Base-by-base conservation (phyloP, 2,797 vertebrate genomes). In the Pygocentrus nattereri region DNA sequence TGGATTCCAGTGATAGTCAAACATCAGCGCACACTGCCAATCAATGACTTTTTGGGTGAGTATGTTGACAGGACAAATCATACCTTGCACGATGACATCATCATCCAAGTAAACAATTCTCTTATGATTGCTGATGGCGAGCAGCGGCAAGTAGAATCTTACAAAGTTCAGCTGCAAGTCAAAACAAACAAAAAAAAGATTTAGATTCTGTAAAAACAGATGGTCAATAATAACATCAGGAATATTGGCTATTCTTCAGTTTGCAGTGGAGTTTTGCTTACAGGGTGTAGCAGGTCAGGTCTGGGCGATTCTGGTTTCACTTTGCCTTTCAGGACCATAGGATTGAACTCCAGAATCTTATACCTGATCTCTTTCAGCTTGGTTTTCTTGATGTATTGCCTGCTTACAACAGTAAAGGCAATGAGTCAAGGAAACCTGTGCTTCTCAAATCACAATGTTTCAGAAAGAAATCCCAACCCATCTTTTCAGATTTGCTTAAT, bases 21-120 rank as follows among this genome's bases (percentile, higher is more conserved):
- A 3, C 0, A 0, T 50, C 15, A 50, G 41, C 44, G 8, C 41
- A 44, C 11, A 11, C 1, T 50, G 1, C 49, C 49, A 50, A 5
- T 50, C 13, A 50, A 50, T 50, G 49, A 50, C 49, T 50, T 50
- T 50, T 15, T 11, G 8, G 16, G 49, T 50, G 49, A 50, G 21
- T 23, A 2, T 38, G 19, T 19, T 34, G 30, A 65, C 11, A 65
- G 31, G 10, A 38, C 34, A 11, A 65, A 3, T 11, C 88, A 7
- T 94, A 99, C 98, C 97, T 95, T 98, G 97, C 27, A 99, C 96
- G 62, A 99, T 98, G 74, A 99, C 88, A 34, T 99, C 98, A 85
- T 99, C 97, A 21, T 99, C 98, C 81, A 99, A 82, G 89, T 99
- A 99, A 88, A 99, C 95, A 75, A 98, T 94, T 89, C 95, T 97